Base-by-base conservation (phyloP, 2,797 vertebrate species). In the Dipus sagitta region DNA sequence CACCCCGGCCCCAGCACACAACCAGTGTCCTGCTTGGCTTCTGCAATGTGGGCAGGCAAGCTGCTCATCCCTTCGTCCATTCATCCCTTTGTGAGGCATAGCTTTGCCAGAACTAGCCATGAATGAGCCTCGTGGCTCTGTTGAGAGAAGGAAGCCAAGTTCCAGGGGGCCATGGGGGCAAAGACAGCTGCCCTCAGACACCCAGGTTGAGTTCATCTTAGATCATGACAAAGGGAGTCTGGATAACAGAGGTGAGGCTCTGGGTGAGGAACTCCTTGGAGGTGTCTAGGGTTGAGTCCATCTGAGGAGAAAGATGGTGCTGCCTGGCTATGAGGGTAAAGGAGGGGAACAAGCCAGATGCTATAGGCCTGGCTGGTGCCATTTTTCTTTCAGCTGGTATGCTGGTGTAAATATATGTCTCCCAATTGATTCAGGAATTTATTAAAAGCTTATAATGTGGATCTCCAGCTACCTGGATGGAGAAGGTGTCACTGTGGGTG, bases 141-240 rank as follows among this genome's bases (percentile, higher is more conserved):
- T 8, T 15, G 0, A 0, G 24, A 15, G 20, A 32, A 20, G 23
- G 20, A 32, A 24, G 28, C 34, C 38, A 12, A 20, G 24, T 38
- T 8, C 32, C 20, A 3, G 0, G 3, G 2, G 13, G 58, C 32
- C 20, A 3, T 0, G 3, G 2, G 13, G 58, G 26, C 13, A 11
- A 38, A 20, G 47, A 7, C 0, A 3, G 42, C 0, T 60, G 2
- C 42, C 12, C 30, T 32, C 3, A 6, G 47, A 2, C 58, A 42
- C 70, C 15, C 26, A 62, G 34, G 34, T 28, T 1, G 11, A 14
- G 67, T 28, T 58, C 30, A 20, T 47, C 34, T 62, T 9, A 8
- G 17, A 3, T 11, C 0, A 20, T 13, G 3, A 32, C 77, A 32
- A 34, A 58, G 78, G 54, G 54, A 6, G 24, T 17, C 23, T 72